Base-by-base conservation (phyloP, 2,797 vertebrate genomes). In the Sternotherus odoratus region DNA sequence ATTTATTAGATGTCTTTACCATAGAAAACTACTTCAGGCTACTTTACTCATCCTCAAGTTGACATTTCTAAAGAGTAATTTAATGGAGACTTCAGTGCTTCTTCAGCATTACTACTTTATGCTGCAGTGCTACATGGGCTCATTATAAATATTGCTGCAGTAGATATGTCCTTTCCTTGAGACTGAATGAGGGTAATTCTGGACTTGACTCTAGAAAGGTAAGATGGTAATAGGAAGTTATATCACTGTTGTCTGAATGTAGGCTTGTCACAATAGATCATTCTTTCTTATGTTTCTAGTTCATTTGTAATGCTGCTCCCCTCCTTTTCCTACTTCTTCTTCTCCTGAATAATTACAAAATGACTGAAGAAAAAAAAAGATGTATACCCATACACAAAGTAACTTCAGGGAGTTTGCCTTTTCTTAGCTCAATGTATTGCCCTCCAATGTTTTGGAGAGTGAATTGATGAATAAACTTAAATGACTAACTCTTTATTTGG, bases 401-500 rank as follows among this genome's bases (percentile, higher is more conserved):
- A 92, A 57, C 7, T 48, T 86, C 10, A 49, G 3, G 46, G 5
- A 1, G 3, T 81, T 91, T 91, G 2, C 2, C 48, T 92, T 77
- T 90, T 79, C 50, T 33, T 60, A 81, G 17, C 36, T 91, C 30
- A 60, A 39, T 90, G 83, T 88, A 12, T 83, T 63, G 56, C 0
- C 28, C 69, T 84, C 92, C 56, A 93, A 82, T 79, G 91, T 2
- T 13, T 66, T 91, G 66, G 36, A 82, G 92, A 89, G 90, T 75
- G 16, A 93, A 88, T 13, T 83, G 2, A 81, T 86, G 43, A 79
- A 85, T 82, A 60, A 53, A 43, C 13, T 86, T 84, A 88, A 69
- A 75, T n/a, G 12, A 9, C 13, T 92, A 91, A 75, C n/a, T 91
- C 50, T 86, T 91, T 51, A 21, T 79, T 85, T 85, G 43, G 39